Base-by-base conservation (phyloP, 2,888 invertebrate species). In the Fabriciana adippe region DNA sequence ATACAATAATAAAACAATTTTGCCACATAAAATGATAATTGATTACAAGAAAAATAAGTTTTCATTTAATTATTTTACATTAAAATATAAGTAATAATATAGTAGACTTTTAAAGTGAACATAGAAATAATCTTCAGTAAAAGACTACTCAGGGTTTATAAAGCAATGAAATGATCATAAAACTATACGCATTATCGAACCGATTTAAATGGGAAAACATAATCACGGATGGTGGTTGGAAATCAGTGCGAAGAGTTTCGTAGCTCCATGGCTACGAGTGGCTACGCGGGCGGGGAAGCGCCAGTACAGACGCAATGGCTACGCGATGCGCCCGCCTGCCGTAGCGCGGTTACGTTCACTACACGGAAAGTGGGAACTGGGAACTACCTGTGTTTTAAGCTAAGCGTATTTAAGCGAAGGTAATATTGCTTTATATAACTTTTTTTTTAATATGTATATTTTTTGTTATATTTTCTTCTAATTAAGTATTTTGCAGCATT, bases 221-320 rank as follows among this genome's bases (percentile, higher is more conserved):
- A 51, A n/a, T 59, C 47, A 48, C n/a, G 59, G 47, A 61, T 51
- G 21, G 50, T 16, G 50, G n/a, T 59, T 57, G 16, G 21, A 56
- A 63, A 56, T 63, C 61, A 61, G 63, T 68, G 70, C 63, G 70
- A 71, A 70, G 64, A 67, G 61, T 66, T 73, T 75, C 76, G 75
- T 77, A 76, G 76, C 73, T 74, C 71, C 73, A 71, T 76, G 71
- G 73, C 74, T 69, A 70, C 72, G 73, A 66, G 41, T 51, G 59
- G 54, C 31, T 60, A 59, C 61, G 68, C 69, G 74, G 73, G 71
- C 71, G 72, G 73, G 74, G 68, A 68, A 74, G 73, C 81, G 83
- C 81, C 88, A 90, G 90, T 90, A 79, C 77, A 84, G 85, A 80
- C 86, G 87, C 89, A 86, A 80, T 81, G 81, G 77, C 83, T 80